Conservation (phyloP, 2,797 vertebrate genomes). For the Tiaroga cobitis region DNA sequence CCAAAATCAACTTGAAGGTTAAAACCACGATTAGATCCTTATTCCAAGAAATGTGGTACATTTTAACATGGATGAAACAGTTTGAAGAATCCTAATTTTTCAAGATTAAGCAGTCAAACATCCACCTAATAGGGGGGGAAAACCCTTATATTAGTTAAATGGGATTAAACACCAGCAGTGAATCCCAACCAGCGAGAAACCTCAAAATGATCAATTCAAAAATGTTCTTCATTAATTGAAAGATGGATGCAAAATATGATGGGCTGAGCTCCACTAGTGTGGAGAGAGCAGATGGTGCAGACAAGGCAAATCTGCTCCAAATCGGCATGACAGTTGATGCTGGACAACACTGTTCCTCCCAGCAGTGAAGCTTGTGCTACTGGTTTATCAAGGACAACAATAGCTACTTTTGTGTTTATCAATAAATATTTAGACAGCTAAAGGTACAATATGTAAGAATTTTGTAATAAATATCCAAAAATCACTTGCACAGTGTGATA, state of each 20-base stretch:
- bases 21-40: background rate
- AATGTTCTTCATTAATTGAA: background rate
- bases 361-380: background rate
- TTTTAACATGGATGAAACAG: background rate
- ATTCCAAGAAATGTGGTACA: background rate
- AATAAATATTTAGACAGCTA: slow-evolving; percentile 15
- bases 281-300: slow-evolving; percentile 24
- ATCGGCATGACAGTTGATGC: background rate
- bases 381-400: slow-evolving; percentile 12
- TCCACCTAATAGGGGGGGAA: background rate
- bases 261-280: background rate
- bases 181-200: background rate
- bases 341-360: background rate
- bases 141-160: background rate
- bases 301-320: background rate
- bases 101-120: background rate
- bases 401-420: background rate
- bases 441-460: too few relatives aligned
- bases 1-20: background rate
- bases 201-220: background rate
- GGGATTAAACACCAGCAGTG: background rate
- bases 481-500: too few relatives aligned
- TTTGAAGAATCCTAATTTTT: background rate
- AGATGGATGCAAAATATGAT: background rate
- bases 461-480: too few relatives aligned